These are phyloP conservation scores for Lichenostomus cassidix DNA, from an alignment of 2,113 vertebrate species.

Conservation along the genomic window DNA sequence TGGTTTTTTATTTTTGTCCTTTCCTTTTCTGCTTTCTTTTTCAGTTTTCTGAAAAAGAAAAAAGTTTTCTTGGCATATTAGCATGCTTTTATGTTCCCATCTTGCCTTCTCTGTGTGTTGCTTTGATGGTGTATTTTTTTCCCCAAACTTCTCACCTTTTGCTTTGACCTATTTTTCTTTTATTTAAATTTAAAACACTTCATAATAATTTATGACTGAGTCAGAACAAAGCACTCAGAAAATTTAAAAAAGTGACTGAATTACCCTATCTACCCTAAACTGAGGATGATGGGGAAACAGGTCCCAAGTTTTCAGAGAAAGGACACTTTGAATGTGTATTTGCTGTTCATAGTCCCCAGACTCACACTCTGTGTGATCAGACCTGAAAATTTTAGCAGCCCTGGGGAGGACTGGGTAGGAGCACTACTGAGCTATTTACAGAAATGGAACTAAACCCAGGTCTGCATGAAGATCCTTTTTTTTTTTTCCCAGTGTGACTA, in stretches of 20 bases:
- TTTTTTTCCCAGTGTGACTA: neutral
- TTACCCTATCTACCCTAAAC: neutral
- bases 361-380: neutral
- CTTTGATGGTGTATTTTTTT: neutral
- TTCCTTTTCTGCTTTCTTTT: neutral
- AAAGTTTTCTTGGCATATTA: neutral
- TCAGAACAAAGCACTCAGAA: neutral
- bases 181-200: neutral
- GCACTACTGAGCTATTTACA: neutral
- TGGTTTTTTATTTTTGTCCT: neutral
- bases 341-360: neutral
- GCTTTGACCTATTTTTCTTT: neutral
- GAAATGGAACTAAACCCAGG: neutral
- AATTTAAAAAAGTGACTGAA: neutral
- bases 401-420: neutral
- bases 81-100: neutral
- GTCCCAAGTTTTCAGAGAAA: neutral
- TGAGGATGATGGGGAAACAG: neutral
- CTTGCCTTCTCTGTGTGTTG: neutral
- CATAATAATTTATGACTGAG: neutral
- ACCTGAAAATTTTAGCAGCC: neutral
- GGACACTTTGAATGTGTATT: neutral
- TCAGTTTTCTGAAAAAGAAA: neutral
- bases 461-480: neutral
- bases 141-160: neutral